A percentile compares a stretch with the other conserved stretches of the same genome.
These are phyloP conservation scores for Heliconius sara DNA, from an alignment of 2,888 invertebrate species.

Conservation along the genomic window DNA sequence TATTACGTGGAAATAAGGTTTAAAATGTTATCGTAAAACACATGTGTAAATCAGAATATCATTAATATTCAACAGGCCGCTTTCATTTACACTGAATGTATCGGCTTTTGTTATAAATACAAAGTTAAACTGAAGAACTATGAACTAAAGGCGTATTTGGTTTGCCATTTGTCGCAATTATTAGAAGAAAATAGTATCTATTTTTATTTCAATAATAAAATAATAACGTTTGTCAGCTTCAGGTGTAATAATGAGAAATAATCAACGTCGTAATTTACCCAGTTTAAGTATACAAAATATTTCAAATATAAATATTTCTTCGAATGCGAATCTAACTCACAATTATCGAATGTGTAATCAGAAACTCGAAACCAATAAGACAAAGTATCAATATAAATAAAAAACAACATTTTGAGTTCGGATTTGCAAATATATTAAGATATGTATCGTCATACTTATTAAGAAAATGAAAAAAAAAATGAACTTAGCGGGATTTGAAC, in stretches of 20 bases:
- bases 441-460: no score
- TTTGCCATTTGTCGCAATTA: neutral
- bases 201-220: neutral
- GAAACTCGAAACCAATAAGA: no score
- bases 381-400: no score
- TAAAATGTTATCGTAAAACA: neutral
- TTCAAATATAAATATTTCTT: no score
- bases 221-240: neutral
- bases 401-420: no score
- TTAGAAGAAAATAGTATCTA: neutral
- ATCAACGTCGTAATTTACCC: no score
- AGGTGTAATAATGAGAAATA: neutral
- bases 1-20: neutral
- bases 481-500: no score
- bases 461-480: no score
- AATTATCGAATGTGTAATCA: no score
- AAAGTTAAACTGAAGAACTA: slow-evolving; percentile 21
- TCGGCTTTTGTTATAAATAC: slow-evolving; percentile 30
- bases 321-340: no score
- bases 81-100: slow-evolving; percentile 33
- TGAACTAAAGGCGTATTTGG: neutral
- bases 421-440: no score
- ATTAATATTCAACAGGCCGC: slow-evolving; percentile 36
- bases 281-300: no score
- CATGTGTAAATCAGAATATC: slow-evolving; percentile 35